Evolutionary conservation across 2,113 vertebrate genomes (phyloP).

Genomic region (Oncorhynchus clarkii): DNA sequence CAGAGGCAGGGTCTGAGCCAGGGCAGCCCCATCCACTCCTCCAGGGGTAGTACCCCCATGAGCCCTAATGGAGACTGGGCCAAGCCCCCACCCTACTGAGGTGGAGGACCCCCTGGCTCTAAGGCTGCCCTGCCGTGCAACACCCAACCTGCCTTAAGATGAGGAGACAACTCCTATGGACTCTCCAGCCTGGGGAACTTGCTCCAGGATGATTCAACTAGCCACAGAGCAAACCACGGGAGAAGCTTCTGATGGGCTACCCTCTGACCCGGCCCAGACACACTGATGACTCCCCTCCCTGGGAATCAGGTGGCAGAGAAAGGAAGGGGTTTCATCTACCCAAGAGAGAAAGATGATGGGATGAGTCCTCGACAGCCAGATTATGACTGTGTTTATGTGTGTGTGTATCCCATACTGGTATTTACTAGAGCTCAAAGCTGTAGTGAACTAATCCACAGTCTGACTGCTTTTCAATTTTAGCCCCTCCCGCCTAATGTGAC

Average conservation of each 20-base stretch:
- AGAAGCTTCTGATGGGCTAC: constrained; percentile 49
- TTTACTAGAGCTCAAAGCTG: constrained; percentile 19
- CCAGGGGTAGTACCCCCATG: constrained; percentile 64
- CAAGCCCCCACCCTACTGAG: constrained; percentile 65
- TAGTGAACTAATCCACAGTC: constrained; percentile 43
- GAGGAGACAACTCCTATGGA: constrained; percentile 53
- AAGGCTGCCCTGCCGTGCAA: constrained; percentile 65
- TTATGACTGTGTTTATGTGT: background rate
- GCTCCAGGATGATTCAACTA: background rate
- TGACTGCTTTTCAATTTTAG: constrained; percentile 28
- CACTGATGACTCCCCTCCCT: background rate
- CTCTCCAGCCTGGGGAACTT: constrained; percentile 42
- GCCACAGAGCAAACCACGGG: too few species aligned
- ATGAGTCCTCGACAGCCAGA: constrained; percentile 27
- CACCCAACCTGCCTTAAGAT: constrained; percentile 77
- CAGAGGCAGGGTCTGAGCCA: constrained; percentile 43
- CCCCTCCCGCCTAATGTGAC: constrained; percentile 41
- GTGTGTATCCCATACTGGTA: background rate
- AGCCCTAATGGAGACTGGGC: constrained; percentile 66
- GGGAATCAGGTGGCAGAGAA: background rate
- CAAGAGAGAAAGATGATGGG: constrained; percentile 35
- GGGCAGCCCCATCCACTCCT: constrained; percentile 56
- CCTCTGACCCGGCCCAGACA: background rate
- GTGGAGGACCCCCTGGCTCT: constrained; percentile 20
- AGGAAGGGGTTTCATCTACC: constrained; percentile 20